Evolutionary conservation across 2,888 invertebrate genomes (phyloP).

Genomic region (Apotomis capreana): DNA sequence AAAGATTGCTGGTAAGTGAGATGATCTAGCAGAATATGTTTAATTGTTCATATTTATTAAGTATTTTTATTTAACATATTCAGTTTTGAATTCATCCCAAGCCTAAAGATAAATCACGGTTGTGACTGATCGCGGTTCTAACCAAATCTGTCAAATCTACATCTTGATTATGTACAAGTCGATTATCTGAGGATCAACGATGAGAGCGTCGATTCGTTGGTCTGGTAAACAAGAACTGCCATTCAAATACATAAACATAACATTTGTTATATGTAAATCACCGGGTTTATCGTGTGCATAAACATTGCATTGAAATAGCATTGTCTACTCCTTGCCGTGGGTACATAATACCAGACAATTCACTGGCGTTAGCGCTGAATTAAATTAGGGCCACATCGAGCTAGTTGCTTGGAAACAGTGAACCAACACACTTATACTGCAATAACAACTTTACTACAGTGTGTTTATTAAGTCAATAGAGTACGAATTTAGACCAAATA

Average conservation of each 20-base stretch:
- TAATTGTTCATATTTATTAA: too few species aligned
- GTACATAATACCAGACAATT: conserved; percentile 17
- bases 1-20: not conserved
- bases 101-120: too few species aligned
- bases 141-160: too few species aligned
- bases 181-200: too few species aligned
- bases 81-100: too few species aligned
- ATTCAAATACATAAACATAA: too few species aligned
- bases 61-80: too few species aligned
- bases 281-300: conserved; percentile 4
- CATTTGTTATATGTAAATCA: not conserved
- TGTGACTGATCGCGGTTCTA: too few species aligned
- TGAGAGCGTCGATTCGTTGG: not conserved
- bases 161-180: too few species aligned
- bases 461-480: conserved; percentile 33
- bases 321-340: conserved; percentile 6
- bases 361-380: conserved; percentile 43
- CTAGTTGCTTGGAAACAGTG: conserved; percentile 36
- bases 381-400: conserved; percentile 48
- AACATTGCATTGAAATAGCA: conserved; percentile 12
- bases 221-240: not conserved
- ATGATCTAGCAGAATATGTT: too few species aligned
- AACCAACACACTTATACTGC: conserved; percentile 39
- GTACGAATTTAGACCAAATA: conserved; percentile 22
- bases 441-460: conserved; percentile 37